Conservation (phyloP, 1,140 invertebrate genomes). For the Solen grandis region DNA sequence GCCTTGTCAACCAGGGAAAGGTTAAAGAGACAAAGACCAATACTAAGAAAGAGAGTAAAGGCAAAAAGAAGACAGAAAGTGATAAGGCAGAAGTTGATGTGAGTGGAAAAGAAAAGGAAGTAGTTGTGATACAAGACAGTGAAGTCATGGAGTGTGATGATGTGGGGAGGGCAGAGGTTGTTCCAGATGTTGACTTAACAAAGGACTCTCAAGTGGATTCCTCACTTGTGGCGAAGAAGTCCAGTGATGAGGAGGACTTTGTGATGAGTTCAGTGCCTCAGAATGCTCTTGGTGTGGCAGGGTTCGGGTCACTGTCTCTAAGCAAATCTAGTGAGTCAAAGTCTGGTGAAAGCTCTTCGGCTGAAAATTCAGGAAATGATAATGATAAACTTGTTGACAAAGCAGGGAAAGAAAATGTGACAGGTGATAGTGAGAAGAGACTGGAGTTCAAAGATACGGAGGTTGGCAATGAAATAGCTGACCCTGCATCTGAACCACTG, state of each 20-base stretch:
- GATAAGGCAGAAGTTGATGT: too few species aligned
- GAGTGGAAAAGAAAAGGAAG: too few species aligned
- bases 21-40: too few species aligned
- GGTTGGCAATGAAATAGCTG: constrained; percentile 1
- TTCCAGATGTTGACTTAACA: neutral
- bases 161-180: neutral
- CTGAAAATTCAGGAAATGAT: neutral
- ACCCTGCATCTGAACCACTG: constrained; percentile 35
- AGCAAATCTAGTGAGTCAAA: neutral
- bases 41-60: too few species aligned
- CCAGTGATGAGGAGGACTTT: too few species aligned
- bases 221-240: too few species aligned
- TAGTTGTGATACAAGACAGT: neutral
- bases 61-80: too few species aligned
- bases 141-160: neutral
- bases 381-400: neutral
- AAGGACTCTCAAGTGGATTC: neutral
- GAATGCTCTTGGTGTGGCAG: constrained; percentile 28
- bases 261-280: constrained; percentile 26
- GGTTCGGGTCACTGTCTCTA: neutral
- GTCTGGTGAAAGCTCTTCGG: too few species aligned
- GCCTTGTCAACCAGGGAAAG: too few species aligned
- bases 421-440: too few species aligned
- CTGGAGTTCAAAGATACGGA: too few species aligned
- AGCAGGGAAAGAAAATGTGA: neutral